These are phyloP conservation scores for Gymnobelideus leadbeateri DNA, from an alignment of 2,113 vertebrate genomes.

Conservation along the genomic window DNA sequence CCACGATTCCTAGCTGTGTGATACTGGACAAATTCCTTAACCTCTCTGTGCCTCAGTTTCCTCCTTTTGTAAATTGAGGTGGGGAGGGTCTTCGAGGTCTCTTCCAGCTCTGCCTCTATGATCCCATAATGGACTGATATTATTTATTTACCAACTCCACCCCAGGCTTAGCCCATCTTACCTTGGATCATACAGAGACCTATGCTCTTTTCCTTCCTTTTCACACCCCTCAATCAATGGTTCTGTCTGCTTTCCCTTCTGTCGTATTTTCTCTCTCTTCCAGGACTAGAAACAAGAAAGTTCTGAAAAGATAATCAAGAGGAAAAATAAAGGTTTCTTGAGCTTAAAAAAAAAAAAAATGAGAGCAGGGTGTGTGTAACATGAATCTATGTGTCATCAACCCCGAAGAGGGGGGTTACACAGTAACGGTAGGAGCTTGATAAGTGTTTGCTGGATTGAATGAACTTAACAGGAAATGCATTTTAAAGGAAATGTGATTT, in stretches of 20 bases:
- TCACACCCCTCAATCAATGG: too few relatives aligned
- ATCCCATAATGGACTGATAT: neutral
- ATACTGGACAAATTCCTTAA: neutral
- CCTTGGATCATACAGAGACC: too few relatives aligned
- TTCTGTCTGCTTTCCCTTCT: too few relatives aligned
- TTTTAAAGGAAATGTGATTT: neutral
- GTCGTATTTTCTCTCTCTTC: too few relatives aligned
- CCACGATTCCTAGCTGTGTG: neutral
- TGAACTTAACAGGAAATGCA: neutral
- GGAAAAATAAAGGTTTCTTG: neutral
- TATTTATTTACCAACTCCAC: too few relatives aligned
- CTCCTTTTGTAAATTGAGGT: neutral
- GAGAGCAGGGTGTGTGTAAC: too few relatives aligned
- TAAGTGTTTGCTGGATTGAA: neutral
- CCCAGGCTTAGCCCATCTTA: too few relatives aligned
- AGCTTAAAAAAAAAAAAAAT: neutral
- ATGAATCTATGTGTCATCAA: neutral
- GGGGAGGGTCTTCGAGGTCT: neutral
- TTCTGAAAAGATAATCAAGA: neutral
- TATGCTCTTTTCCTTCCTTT: too few relatives aligned
- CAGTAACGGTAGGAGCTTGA: neutral
- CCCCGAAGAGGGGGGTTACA: neutral
- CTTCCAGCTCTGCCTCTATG: neutral
- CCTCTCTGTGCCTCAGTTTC: neutral
- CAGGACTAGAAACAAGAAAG: neutral